Base-by-base conservation (phyloP, 2,797 vertebrate genomes). In the Choloepus didactylus region DNA sequence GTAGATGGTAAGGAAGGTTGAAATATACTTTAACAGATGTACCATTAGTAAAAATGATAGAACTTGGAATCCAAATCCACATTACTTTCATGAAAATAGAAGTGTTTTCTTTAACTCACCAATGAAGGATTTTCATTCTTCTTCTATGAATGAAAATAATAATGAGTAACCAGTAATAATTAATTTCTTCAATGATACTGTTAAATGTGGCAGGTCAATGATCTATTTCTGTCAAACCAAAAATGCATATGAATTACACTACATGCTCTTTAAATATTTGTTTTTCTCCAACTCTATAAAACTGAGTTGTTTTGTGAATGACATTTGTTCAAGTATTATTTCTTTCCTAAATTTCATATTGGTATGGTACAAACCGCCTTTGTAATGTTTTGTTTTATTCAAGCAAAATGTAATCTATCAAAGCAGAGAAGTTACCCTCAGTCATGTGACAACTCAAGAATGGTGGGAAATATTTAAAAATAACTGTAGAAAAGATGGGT, bases 381-480 rank as follows among this genome's bases (percentile, higher is more conserved):
- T 31, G 79, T 89, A 93, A 56, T 29, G 29, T n/a, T 60, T 91
- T 72, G 23, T 72, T 96, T 95, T 96, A 96, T 88, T 96, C 29
- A 89, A 89, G 23, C 35, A 79, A 2, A 87, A 51, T 79, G 60
- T 67, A 92, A 97, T 95, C 44, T 56, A 19, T 38, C 95, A 94
- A 96, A 97, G 92, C 89, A 97, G 66, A 93, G 21, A 89, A 95
- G 91, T 95, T 83, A 87, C 31, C 94, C 60, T 95, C 97, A 91
- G 87, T 97, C 96, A 59, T 44, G 56, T 87, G 86, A 84, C 38
- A 97, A 79, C 80, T 62, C 49, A 54, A 95, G 75, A 96, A 77
- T 70, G 2, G 60, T 69, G 9, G 1, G 5, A 3, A 76, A 56
- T 38, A 35, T 25, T 27, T 0, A 0, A 64, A 35, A 27, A 76